phyloP scores from a whole-genome alignment of 1,140 invertebrate species.

The Heliconius melpomene region DNA sequence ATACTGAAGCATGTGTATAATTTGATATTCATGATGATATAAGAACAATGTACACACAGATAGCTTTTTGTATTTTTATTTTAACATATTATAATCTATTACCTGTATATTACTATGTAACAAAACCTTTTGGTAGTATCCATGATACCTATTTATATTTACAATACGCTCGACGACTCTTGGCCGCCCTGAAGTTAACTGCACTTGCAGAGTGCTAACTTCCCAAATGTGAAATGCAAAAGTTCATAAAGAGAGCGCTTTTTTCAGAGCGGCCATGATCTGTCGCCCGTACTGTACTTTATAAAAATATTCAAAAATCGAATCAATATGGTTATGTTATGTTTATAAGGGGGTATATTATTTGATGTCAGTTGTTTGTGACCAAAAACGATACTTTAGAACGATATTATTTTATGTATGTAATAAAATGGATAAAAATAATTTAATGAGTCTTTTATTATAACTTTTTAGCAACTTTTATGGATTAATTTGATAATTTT shows the following conservation, averaged over 20 bases:
- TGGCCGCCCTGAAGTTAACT: too few species aligned
- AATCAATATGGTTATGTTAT: background rate
- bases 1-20: background rate
- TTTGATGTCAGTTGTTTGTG: slow-evolving; percentile 31
- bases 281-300: too few species aligned
- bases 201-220: too few species aligned
- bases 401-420: slow-evolving; percentile 38
- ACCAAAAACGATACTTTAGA: slow-evolving; percentile 38
- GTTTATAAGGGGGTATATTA: background rate
- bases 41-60: background rate
- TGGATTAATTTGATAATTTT: background rate
- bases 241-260: too few species aligned
- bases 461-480: background rate
- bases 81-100: background rate
- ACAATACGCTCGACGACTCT: too few species aligned
- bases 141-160: background rate
- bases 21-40: background rate
- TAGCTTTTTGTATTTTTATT: background rate
- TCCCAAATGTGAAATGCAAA: too few species aligned
- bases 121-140: background rate
- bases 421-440: slow-evolving; percentile 36
- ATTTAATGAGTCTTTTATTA: background rate
- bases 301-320: background rate
- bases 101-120: background rate
- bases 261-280: too few species aligned